Evolutionary conservation across 64 coral and sea anemone genomes (phyloP), one percentile per base, ranked within the genome.

Genomic region (Platygyra sinensis): DNA sequence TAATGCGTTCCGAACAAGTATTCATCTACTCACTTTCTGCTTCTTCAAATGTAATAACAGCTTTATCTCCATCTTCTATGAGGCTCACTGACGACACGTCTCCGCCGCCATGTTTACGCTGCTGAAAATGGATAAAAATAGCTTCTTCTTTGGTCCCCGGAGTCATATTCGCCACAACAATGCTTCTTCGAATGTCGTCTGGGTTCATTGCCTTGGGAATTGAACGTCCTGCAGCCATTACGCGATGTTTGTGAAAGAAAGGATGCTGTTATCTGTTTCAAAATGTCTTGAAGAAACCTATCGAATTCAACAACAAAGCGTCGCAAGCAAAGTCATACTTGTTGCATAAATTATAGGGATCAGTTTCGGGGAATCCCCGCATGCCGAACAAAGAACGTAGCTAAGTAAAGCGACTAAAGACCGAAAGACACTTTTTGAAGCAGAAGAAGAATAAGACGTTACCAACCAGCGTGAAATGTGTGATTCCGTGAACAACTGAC

Each of bases 21-120:
- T 57, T 57, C 54, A 69, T n/a, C 12, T 71, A 50, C 81, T 85
- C 69, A 85, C 81, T 85, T 69, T 85, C 62, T 31, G 33, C 38
- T 3, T 67, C 81, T 85, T 85, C 81, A 67, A 85, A 85, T 67
- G 81, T 71, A 49, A 85, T 36, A 46, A 85, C 42, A 15, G 81
- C 81, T 27, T 51, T 19, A 30, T 67, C 20, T 69, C 19, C 19
- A 17, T 50, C 33, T 85, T 51, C 22, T 28, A 32, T 12, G 22
- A 85, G 16, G 0, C 5, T 51, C 67, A 85, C 24, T 2, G 81
- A 85, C 18, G 63, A 71, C 22, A 71, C 81, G 24, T 85, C 81
- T 19, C 81, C 81, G 38, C 81, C 81, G 81, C 81, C 81, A 85
- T 85, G 63, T 85, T 85, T 85, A 28, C 62, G 81, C 81, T 67